Base-by-base conservation (phyloP, 2,888 invertebrate genomes). In the Cryptocheilus praepositus region DNA sequence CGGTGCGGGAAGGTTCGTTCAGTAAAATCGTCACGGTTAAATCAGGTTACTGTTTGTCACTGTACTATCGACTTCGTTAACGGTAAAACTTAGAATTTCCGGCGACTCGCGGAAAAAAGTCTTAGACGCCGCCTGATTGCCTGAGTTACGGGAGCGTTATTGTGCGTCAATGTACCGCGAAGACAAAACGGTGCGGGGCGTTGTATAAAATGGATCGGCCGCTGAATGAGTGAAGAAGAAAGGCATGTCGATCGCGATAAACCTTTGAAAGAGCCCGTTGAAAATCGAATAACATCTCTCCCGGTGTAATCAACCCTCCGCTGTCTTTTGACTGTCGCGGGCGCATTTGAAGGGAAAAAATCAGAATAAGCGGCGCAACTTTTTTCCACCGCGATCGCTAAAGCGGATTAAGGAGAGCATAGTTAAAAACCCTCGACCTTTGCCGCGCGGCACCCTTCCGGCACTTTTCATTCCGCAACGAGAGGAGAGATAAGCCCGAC, bases 401-500 rank as follows among this genome's bases (percentile, higher is more conserved):
- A 77, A 79, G 73, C 70, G 77, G 77, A 79, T 79, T 77, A 79
- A 73, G 63, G 55, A 36, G 43, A 46, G 44, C 55, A 46, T 53
- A 46, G 8, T 7, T 16, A n/a, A 49, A 59, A 49, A 49, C n/a
- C 19, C 45, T 36, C 22, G 22, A 46, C 58, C 22, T 46, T 21
- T 59, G 44, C 25, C 58, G n/a, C 46, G 46, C 21, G n/a, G 28
- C 58, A 22, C 22, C 22, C 22, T 59, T 59, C 49, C 58, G 58
- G 15, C 58, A 45, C 21, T 13, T 16, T 15, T 52, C 63, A 19
- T 25, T 44, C 61, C 45, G 36, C 45, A 51, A 18, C 19, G 25
- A 64, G 46, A 15, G 54, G 22, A 53, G 45, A 68, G 79, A 78
- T 83, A 81, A 82, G 80, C 80, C 73, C 65, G 67, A 71, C 78